Percentiles rank a stretch among this genome's conserved stretches.
Conservation (phyloP, 37 sponge, comb jelly and placozoan genomes). For the Corticium candelabrum region DNA sequence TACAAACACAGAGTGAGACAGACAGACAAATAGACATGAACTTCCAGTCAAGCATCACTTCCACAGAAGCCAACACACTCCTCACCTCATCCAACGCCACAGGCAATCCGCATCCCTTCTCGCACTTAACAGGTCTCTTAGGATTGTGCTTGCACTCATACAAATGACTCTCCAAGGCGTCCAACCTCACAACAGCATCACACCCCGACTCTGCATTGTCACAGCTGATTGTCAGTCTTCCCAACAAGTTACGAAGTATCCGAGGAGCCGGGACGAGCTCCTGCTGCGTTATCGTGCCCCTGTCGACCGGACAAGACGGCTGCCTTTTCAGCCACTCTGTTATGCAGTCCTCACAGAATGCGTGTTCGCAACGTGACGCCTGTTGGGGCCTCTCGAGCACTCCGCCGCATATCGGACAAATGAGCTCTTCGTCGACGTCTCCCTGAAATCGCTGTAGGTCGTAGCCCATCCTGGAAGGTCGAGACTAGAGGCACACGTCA, state of each 20-base stretch:
- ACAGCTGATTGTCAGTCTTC: constrained; percentile 75
- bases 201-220: constrained; percentile 82
- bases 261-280: constrained; percentile 79
- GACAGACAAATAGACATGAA: background rate
- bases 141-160: constrained; percentile 79
- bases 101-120: constrained; percentile 70
- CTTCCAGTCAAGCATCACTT: too few relatives aligned
- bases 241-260: constrained; percentile 77
- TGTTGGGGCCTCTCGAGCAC: constrained; percentile 80
- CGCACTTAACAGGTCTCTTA: constrained; percentile 75
- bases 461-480: too few relatives aligned
- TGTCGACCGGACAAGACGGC: constrained; percentile 78
- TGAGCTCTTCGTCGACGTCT: constrained; percentile 83
- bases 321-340: constrained; percentile 83
- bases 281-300: constrained; percentile 51
- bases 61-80: too few relatives aligned
- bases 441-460: constrained; percentile 69
- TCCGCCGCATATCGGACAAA: constrained; percentile 81
- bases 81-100: constrained; percentile 71
- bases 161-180: constrained; percentile 54
- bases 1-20: background rate
- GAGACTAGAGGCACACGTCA: too few relatives aligned
- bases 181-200: constrained; percentile 48
- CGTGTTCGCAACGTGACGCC: constrained; percentile 83
- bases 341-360: constrained; percentile 82